Conservation (phyloP, 1,140 invertebrate species). For the Pararge aegeria region DNA sequence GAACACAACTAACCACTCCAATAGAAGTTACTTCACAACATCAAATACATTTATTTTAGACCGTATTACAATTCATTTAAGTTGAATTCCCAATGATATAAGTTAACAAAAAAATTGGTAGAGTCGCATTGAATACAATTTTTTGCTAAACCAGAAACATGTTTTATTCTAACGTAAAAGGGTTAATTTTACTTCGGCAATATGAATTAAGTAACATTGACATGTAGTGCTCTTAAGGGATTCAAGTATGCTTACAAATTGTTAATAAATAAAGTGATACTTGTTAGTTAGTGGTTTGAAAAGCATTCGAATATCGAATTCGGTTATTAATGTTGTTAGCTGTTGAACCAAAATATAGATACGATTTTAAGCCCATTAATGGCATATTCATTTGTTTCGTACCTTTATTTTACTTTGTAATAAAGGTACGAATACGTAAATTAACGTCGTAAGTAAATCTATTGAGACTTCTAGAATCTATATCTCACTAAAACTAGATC, state of each 20-base stretch:
- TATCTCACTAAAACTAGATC: too few relatives aligned
- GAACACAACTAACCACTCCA: not conserved
- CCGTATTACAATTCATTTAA: not conserved
- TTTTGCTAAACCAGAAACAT: not conserved
- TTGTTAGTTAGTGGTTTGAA: not conserved
- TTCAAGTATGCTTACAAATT: constrained; percentile 11
- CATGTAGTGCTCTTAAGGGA: constrained; percentile 2
- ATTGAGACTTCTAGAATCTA: too few relatives aligned
- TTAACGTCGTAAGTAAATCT: too few relatives aligned
- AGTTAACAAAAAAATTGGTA: not conserved
- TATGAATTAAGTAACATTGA: not conserved
- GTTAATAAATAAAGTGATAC: constrained; percentile 20
- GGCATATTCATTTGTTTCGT: not conserved
- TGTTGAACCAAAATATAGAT: not conserved
- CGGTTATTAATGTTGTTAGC: not conserved
- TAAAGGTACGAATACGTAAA: too few relatives aligned
- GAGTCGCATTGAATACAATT: not conserved
- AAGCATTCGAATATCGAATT: not conserved
- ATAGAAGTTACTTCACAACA: not conserved
- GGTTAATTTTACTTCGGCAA: not conserved
- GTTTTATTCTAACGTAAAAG: not conserved
- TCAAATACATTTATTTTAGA: not conserved
- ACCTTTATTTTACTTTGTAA: not conserved
- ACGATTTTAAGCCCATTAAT: too few relatives aligned
- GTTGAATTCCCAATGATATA: not conserved